phyloP scores from a whole-genome alignment of 1,140 invertebrate species.

The Drosophila athabasca region DNA sequence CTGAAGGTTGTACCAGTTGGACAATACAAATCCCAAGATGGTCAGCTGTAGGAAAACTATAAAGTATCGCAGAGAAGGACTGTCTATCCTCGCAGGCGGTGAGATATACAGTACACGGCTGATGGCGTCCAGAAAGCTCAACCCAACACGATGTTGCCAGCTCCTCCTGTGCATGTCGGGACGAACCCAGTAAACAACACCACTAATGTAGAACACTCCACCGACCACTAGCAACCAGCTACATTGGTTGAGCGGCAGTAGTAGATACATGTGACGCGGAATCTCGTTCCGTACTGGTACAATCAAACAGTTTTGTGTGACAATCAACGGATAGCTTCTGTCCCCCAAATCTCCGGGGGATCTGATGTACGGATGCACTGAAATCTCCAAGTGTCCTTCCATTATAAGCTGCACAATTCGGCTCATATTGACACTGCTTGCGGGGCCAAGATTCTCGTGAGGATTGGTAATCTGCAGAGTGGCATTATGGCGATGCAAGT shows the following conservation, averaged over 20 bases:
- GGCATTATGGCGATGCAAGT: constrained; percentile 63
- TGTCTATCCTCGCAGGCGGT: constrained; percentile 24
- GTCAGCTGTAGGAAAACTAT: constrained; percentile 50
- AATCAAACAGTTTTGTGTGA: constrained; percentile 63
- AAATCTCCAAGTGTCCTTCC: constrained; percentile 51
- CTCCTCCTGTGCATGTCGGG: not conserved
- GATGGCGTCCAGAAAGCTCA: constrained; percentile 48
- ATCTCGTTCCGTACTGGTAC: constrained; percentile 70
- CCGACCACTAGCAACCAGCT: constrained; percentile 46
- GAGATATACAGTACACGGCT: constrained; percentile 51
- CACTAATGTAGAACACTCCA: constrained; percentile 48
- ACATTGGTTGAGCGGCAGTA: constrained; percentile 51
- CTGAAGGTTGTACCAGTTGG: constrained; percentile 67
- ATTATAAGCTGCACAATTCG: constrained; percentile 50
- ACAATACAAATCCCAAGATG: constrained; percentile 63
- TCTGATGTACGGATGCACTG: constrained; percentile 64
- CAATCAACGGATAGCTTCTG: constrained; percentile 65
- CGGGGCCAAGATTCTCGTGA: constrained; percentile 4
- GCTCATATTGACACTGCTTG: constrained; percentile 62
- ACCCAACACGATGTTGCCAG: constrained; percentile 1
- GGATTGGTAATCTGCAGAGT: constrained; percentile 55
- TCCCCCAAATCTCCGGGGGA: constrained; percentile 45
- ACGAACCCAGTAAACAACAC: constrained; percentile 34
- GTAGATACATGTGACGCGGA: constrained; percentile 66
- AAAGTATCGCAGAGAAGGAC: constrained; percentile 44